A percentile compares a stretch with the other conserved stretches of the same genome.
Conservation (phyloP, 2,888 invertebrate genomes). For the Eurytoma californica region DNA sequence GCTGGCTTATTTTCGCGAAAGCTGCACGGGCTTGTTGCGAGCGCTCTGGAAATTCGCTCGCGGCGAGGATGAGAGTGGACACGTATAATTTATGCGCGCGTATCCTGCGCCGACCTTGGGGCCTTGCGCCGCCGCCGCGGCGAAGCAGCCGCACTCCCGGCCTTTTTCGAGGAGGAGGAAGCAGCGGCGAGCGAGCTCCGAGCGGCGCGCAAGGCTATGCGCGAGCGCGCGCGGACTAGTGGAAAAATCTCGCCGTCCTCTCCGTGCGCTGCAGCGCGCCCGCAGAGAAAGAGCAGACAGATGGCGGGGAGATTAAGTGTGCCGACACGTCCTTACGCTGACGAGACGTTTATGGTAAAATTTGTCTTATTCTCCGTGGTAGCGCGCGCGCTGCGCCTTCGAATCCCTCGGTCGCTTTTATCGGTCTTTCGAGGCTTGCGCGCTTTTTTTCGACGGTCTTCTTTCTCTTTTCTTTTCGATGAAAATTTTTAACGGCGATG, state of each 20-base stretch:
- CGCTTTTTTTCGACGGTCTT: not conserved
- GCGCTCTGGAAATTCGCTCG: constrained; percentile 2
- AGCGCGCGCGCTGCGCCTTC: too few relatives aligned
- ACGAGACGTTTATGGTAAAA: too few relatives aligned
- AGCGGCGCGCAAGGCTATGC: constrained; percentile 9
- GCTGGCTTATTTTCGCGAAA: too few relatives aligned
- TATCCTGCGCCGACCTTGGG: constrained; percentile 46
- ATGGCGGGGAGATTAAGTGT: not conserved
- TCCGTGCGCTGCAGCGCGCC: not conserved
- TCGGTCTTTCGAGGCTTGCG: too few relatives aligned
- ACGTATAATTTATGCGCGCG: constrained; percentile 47
- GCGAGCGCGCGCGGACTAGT: not conserved
- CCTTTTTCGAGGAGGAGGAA: constrained; percentile 19
- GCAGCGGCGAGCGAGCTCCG: not conserved
- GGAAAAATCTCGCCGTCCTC: constrained; percentile 26
- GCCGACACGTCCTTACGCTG: too few relatives aligned
- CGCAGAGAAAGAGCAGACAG: not conserved
- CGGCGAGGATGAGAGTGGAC: constrained; percentile 30
- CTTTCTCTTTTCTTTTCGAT: not conserved
- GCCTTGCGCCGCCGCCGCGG: not conserved
- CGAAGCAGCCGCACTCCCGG: not conserved
- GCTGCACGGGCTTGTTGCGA: not conserved
- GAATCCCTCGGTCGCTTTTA: too few relatives aligned
- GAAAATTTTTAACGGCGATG: not conserved
- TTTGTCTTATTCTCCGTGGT: too few relatives aligned